Base-by-base conservation (phyloP, 64 coral and sea anemone genomes). In the Porites australiensis region DNA sequence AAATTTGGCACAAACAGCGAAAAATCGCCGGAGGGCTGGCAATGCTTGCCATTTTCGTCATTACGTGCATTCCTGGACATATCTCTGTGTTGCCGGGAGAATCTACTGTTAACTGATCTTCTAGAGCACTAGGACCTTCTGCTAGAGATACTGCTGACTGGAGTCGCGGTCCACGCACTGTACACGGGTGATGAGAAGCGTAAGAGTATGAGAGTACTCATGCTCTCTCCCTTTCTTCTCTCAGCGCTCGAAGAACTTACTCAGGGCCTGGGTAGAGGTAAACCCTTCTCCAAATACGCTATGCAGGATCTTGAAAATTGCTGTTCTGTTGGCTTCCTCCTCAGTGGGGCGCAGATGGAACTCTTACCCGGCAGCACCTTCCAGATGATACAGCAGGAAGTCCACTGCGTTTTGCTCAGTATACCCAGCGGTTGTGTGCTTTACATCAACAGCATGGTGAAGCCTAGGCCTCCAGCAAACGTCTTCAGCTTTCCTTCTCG, bases 201-300 rank as follows among this genome's bases (percentile, higher is more conserved):
- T 95, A 55, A 90, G 50, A 8, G 80, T 8, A 57, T 95, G 87
- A 14, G 93, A 89, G 44, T 69, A 95, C 13, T 95, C 93, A 9
- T 78, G 81, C 10, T 77, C 47, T 9, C 18, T 16, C 52, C 71
- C 63, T 5, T 90, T 74, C 9, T 44, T 50, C 72, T 91, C 88
- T 7, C 52, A 50, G 2, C 93, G 60, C 6, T 83, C 74, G 22
- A 72, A 87, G 93, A 95, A 95, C 49, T 70, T 78, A 4, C 79
- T 13, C 7, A 95, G 22, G 15, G 86, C 75, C 49, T 95, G 88
- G 2, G 82, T 95, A 11, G 37, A 44, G 4, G 80, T 87, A 5
- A 95, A 65, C 66, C 78, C 72, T 53, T 95, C 93, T 15, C 78
- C 68, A 75, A 94, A 89, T 4, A 10, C 62, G 3, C 70, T 59